These are phyloP conservation scores for Oryctolagus cuniculus DNA, from an alignment of 2,113 vertebrate species.

Conservation along the genomic window DNA sequence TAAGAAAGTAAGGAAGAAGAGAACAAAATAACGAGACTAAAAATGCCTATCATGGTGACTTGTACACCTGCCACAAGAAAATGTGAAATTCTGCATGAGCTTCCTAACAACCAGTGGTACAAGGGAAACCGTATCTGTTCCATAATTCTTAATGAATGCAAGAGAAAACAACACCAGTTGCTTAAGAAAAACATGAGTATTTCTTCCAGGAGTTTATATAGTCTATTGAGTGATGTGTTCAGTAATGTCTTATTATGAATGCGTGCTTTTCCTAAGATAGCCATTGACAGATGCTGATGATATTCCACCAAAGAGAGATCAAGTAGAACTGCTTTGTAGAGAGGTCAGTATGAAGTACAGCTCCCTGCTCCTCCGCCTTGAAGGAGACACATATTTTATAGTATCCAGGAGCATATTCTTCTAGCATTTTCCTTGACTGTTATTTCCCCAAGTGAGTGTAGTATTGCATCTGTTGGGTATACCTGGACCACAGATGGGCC, in stretches of 20 bases:
- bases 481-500: not conserved
- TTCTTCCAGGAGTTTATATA: slow-evolving; percentile 7
- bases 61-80: not conserved
- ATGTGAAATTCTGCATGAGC: not conserved
- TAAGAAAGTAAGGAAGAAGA: not conserved
- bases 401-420: not conserved
- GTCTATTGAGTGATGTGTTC: not conserved
- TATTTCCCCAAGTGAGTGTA: not conserved
- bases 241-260: not conserved
- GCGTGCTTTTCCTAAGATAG: not conserved
- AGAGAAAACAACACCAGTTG: slow-evolving; percentile 4
- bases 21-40: not conserved
- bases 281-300: not conserved
- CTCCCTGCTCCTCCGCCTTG: not conserved
- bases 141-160: not conserved
- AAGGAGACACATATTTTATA: not conserved
- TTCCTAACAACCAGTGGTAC: not conserved
- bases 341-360: not conserved
- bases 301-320: not conserved
- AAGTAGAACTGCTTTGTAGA: not conserved
- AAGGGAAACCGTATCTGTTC: not conserved
- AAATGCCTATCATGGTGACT: not conserved
- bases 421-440: not conserved
- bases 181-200: not conserved
- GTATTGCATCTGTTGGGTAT: not conserved